phyloP scores from a whole-genome alignment of 2,113 vertebrate genomes.

The Aphyosemion australe region DNA sequence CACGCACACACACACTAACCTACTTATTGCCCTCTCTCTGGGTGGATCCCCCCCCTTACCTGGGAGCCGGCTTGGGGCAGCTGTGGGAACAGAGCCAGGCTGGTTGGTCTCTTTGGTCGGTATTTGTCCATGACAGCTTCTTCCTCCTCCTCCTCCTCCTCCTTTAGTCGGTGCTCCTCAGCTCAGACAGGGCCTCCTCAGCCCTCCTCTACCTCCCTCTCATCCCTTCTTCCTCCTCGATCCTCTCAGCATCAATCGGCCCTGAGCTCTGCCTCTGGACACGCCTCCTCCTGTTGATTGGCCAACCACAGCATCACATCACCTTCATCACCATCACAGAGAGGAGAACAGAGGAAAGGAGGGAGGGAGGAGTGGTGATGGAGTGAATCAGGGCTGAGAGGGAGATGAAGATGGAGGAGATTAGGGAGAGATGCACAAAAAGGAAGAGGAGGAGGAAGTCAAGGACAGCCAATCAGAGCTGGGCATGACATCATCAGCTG shows the following conservation, averaged over 20 bases:
- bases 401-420: constrained; percentile 19
- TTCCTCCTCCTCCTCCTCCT: constrained; percentile 45
- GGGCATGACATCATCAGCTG: constrained; percentile 69
- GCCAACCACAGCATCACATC: constrained; percentile 78
- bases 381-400: constrained; percentile 33
- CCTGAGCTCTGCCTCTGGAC: constrained; percentile 84
- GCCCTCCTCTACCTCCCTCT: constrained; percentile 56
- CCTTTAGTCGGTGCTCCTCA: constrained; percentile 58
- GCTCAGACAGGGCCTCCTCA: constrained; percentile 62
- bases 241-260: constrained; percentile 89
- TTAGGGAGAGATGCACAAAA: constrained; percentile 27
- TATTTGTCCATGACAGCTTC: constrained; percentile 87
- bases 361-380: constrained; percentile 26
- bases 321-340: constrained; percentile 72
- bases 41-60: constrained; percentile 76
- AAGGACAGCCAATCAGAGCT: constrained; percentile 60
- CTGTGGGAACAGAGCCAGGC: constrained; percentile 94
- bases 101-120: constrained; percentile 93
- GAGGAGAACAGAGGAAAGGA: constrained; percentile 14
- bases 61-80: constrained; percentile 84
- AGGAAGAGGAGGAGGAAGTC: constrained; percentile 26
- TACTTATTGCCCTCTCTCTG: constrained; percentile 18
- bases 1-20: constrained; percentile 21
- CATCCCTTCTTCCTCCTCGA: constrained; percentile 78
- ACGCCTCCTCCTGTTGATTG: constrained; percentile 73